A percentile compares a stretch with the other conserved stretches of the same genome.
phyloP scores from a whole-genome alignment of 1,140 invertebrate species.

The Drosophila sp. region DNA sequence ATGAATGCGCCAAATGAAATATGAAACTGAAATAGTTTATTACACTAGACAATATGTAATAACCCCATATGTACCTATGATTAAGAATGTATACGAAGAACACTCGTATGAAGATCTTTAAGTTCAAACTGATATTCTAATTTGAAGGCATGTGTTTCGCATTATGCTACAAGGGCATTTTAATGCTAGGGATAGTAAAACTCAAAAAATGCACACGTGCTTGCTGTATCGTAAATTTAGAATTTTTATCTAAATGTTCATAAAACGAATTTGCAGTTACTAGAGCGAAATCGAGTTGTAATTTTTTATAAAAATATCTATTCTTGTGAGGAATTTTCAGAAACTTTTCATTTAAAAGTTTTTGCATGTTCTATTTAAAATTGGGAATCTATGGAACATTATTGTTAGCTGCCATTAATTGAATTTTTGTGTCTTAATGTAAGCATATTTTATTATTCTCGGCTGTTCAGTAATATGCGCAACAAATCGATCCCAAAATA shows the following conservation, averaged over 20 bases:
- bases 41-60: neutral
- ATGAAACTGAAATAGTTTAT: constrained; percentile 30
- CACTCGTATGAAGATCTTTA: neutral
- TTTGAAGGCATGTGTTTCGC: constrained; percentile 56
- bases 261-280: neutral
- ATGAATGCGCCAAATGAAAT: constrained; percentile 3
- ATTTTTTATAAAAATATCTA: too few species aligned
- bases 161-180: constrained; percentile 57
- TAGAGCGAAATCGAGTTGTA: neutral
- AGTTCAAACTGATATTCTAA: neutral
- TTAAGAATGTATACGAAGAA: neutral
- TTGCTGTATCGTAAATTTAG: constrained; percentile 40
- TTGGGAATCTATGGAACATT: too few species aligned
- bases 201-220: constrained; percentile 13
- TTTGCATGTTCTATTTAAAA: neutral
- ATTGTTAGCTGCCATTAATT: too few species aligned
- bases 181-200: constrained; percentile 20
- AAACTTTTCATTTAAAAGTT: neutral
- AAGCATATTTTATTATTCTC: too few species aligned
- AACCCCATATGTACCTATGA: neutral
- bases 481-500: too few species aligned
- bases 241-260: neutral
- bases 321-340: too few species aligned
- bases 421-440: too few species aligned
- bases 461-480: too few species aligned